Evolutionary conservation across 1,140 invertebrate genomes (phyloP).

Genomic region (Trichonephila inaurata): DNA sequence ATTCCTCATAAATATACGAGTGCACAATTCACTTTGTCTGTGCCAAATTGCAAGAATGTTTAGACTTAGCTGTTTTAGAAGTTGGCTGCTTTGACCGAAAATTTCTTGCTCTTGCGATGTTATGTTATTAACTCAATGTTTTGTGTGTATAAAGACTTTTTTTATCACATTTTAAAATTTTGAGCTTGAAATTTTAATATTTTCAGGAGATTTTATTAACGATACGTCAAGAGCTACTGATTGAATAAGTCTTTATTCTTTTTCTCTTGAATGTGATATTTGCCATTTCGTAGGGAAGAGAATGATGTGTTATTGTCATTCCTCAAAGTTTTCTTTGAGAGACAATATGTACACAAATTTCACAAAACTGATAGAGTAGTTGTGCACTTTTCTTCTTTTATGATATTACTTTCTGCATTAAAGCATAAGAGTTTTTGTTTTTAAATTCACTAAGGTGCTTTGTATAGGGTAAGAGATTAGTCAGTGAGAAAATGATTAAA

Average conservation of each 20-base stretch:
- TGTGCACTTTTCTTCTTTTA: slow-evolving; percentile 62
- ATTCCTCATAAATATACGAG: slow-evolving; percentile 59
- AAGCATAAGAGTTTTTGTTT: slow-evolving; percentile 29
- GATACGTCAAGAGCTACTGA: slow-evolving; percentile 71
- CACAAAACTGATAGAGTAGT: slow-evolving; percentile 69
- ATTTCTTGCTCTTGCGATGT: slow-evolving; percentile 62
- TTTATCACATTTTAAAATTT: slow-evolving; percentile 74
- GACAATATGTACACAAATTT: slow-evolving; percentile 55
- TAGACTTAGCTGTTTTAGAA: slow-evolving; percentile 49
- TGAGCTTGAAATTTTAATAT: slow-evolving; percentile 77
- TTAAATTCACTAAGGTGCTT: slow-evolving; percentile 71
- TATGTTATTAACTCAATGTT: slow-evolving; percentile 62
- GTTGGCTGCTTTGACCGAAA: slow-evolving; percentile 74
- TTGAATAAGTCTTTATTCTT: slow-evolving; percentile 71
- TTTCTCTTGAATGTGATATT: slow-evolving; percentile 76
- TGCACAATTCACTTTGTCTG: slow-evolving; percentile 74
- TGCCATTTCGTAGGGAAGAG: slow-evolving; percentile 75
- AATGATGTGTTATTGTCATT: slow-evolving; percentile 33
- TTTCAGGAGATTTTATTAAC: slow-evolving; percentile 74
- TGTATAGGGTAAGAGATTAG: slow-evolving; percentile 41
- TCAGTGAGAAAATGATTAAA: slow-evolving; percentile 12
- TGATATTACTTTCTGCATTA: slow-evolving; percentile 13
- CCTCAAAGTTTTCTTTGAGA: slow-evolving; percentile 10
- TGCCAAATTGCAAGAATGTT: slow-evolving; percentile 66
- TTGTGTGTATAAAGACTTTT: slow-evolving; percentile 72